Base-by-base conservation (phyloP, 2,113 vertebrate genomes). In the Pelodiscus sinensis region DNA sequence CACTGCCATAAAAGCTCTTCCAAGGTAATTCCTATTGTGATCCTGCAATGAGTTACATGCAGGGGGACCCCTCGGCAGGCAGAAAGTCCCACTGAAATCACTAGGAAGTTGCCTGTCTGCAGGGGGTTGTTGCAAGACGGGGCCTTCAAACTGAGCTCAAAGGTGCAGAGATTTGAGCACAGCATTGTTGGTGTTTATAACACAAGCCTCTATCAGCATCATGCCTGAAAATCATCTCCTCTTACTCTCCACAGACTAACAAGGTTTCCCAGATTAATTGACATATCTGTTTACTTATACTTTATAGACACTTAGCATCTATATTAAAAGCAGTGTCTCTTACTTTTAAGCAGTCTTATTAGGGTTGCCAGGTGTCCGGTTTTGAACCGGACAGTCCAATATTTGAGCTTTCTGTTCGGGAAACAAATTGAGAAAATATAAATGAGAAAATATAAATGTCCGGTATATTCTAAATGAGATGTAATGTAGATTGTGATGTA, bases 11-110 rank as follows among this genome's bases (percentile, higher is more conserved):
- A 89, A 84, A 86, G 86, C 4, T 71, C 25, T 9, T 92, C 60
- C 65, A 73, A 60, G 60, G 22, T 65, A 22, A 44, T 35, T 89
- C 81, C 92, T 84, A 77, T 56, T 87, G 89, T 91, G 71, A 89
- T 88, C 86, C 90, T 92, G 82, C 88, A 65, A 22, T 80, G 92
- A 89, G 60, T 54, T 82, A 86, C 56, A 85, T 85, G 82, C 83
- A 92, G n/a, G 5, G 80, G 51, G 88, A 81, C 7, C 12, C 44
- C 89, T 81, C 52, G 73, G 82, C 51, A 71, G 89, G 1, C 2
- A 77, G 4, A 68, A 60, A 56, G 82, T 9, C 18, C 50, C 35
- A 16, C 0, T 62, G 44, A 82, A 77, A 84, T 77, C 54, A 58
- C 18, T 0, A 29, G 71, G 51, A 25, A 3, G 1, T 29, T 0